Conservation (phyloP, 2,113 vertebrate genomes). For the Dicentrarchus labrax region DNA sequence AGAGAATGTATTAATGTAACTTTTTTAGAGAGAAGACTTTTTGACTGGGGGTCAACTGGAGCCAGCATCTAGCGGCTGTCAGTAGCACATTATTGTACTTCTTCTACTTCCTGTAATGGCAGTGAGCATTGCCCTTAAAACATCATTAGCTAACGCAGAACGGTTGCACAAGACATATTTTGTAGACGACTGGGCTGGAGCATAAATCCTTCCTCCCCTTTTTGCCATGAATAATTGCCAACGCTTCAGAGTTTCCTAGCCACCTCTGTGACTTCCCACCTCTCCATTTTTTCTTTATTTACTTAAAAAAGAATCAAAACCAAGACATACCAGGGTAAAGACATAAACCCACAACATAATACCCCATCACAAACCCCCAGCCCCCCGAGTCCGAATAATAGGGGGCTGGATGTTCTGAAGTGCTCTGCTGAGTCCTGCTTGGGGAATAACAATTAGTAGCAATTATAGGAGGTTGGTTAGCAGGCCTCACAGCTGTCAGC, state of each 20-base stretch:
- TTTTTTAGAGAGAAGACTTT: background rate
- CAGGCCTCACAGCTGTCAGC: constrained; percentile 75
- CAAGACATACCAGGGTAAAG: constrained; percentile 22
- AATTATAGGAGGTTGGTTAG: constrained; percentile 76
- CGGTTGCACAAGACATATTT: background rate
- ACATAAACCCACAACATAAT: constrained; percentile 35
- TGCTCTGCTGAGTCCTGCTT: constrained; percentile 62
- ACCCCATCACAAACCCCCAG: background rate
- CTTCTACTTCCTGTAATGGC: background rate
- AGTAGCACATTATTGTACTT: background rate
- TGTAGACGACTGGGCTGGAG: background rate
- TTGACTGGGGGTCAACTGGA: background rate
- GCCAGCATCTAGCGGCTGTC: background rate
- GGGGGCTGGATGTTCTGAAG: constrained; percentile 52
- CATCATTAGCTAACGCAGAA: background rate
- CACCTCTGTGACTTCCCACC: background rate
- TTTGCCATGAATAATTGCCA: background rate
- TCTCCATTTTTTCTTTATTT: constrained; percentile 16
- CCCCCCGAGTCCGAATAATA: constrained; percentile 43
- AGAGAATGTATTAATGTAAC: background rate
- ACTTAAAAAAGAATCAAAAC: constrained; percentile 4
- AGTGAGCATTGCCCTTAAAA: background rate
- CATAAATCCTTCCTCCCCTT: background rate
- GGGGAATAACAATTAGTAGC: constrained; percentile 79
- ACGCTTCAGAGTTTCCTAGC: background rate